phyloP scores from a whole-genome alignment of 2,113 vertebrate genomes.

The Rhinolophus sinicus region DNA sequence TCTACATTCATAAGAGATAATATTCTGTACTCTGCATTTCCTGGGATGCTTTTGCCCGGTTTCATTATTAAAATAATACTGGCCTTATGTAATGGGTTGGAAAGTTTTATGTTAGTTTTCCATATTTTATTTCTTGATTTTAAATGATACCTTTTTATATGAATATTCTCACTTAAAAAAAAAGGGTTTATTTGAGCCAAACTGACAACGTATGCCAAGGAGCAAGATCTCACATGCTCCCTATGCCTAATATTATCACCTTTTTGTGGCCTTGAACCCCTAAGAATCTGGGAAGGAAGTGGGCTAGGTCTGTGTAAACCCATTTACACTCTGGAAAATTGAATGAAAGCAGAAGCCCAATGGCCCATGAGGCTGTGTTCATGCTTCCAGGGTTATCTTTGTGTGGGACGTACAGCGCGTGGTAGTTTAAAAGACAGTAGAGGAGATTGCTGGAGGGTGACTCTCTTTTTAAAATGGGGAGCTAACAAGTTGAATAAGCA shows the following conservation, averaged over 20 bases:
- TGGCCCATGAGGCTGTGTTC: neutral
- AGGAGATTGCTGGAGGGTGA: neutral
- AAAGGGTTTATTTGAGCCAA: too few species aligned
- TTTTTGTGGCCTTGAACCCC: neutral
- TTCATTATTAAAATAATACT: conserved; percentile 24
- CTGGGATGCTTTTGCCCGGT: conserved; percentile 28
- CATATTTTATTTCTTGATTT: conserved; percentile 56
- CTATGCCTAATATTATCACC: neutral
- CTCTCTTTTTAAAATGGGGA: neutral
- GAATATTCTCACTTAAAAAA: neutral
- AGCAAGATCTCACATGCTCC: too few species aligned
- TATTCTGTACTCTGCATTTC: conserved; percentile 1
- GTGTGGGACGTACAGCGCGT: neutral
- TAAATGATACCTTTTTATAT: neutral
- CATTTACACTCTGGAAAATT: neutral
- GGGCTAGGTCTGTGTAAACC: neutral
- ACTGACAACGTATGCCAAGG: too few species aligned
- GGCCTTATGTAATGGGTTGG: neutral
- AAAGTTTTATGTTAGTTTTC: neutral
- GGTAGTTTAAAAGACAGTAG: neutral
- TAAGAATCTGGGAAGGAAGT: conserved; percentile 34
- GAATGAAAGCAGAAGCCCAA: neutral
- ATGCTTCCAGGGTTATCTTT: neutral
- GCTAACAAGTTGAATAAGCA: neutral
- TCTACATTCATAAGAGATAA: neutral